These are phyloP conservation scores for Diadumene lineata DNA, from an alignment of 92 coral and sea anemone genomes.

Conservation along the genomic window DNA sequence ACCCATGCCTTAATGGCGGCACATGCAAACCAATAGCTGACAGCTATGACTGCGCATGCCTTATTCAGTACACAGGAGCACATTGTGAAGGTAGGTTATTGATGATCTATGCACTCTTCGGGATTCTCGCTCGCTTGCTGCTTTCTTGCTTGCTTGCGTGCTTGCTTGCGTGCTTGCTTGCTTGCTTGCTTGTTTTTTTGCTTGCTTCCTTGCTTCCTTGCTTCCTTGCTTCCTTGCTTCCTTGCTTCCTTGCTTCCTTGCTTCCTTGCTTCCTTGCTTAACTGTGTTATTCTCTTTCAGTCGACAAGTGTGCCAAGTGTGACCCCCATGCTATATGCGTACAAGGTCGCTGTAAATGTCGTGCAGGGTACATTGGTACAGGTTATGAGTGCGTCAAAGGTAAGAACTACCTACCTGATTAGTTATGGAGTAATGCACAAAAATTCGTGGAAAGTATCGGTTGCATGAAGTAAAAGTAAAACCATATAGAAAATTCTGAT, in stretches of 20 bases:
- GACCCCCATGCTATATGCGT: slow-evolving; percentile 86
- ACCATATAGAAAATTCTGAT: too few relatives aligned
- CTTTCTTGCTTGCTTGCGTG: neutral
- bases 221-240: neutral
- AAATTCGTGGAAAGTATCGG: too few relatives aligned
- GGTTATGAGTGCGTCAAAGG: slow-evolving; percentile 94
- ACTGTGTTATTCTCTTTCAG: slow-evolving; percentile 31
- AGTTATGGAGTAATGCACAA: too few relatives aligned
- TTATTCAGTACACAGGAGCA: slow-evolving; percentile 86
- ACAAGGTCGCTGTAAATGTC: slow-evolving; percentile 81
- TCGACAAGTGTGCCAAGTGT: slow-evolving; percentile 95
- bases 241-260: neutral
- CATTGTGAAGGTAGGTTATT: slow-evolving; percentile 81
- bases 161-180: neutral
- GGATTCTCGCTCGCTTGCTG: too few relatives aligned
- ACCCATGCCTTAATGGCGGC: slow-evolving; percentile 92
- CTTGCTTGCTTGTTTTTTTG: neutral
- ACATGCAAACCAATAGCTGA: neutral
- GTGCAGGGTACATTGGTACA: slow-evolving; percentile 84
- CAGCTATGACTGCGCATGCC: slow-evolving; percentile 78
- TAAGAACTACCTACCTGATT: neutral
- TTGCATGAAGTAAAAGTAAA: too few relatives aligned
- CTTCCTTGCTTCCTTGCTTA: neutral
- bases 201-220: neutral
- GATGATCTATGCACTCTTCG: too few relatives aligned